Percentiles rank a stretch among this genome's conserved stretches.
These are phyloP conservation scores for Anoplophora glabripennis DNA, from an alignment of 1,140 invertebrate genomes.

Conservation along the genomic window DNA sequence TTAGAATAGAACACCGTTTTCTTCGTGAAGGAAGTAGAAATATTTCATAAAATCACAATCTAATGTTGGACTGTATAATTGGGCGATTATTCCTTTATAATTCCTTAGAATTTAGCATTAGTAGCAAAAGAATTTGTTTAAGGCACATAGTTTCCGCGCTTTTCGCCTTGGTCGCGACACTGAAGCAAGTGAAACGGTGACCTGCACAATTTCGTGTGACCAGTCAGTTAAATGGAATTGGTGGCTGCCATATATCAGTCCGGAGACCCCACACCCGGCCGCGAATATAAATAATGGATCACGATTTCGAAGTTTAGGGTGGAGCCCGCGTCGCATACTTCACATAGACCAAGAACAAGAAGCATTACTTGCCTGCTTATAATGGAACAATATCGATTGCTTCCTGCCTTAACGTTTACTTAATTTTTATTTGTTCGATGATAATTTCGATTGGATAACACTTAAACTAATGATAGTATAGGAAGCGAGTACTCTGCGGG, in stretches of 20 bases:
- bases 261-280: constrained; percentile 38
- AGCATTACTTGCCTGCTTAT: constrained; percentile 13
- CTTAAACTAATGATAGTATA: too few species aligned
- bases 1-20: too few species aligned
- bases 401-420: neutral
- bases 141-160: neutral
- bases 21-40: too few species aligned
- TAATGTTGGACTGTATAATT: too few species aligned
- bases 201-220: constrained; percentile 34
- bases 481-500: too few species aligned
- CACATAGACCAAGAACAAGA: neutral
- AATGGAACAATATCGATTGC: constrained; percentile 4
- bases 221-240: constrained; percentile 45
- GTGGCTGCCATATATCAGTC: constrained; percentile 41
- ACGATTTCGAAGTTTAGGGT: constrained; percentile 10
- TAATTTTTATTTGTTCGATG: too few species aligned
- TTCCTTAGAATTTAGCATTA: too few species aligned
- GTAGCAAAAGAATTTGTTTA: constrained; percentile 6
- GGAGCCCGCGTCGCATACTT: neutral
- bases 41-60: too few species aligned
- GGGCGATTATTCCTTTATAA: too few species aligned
- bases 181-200: constrained; percentile 23
- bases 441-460: too few species aligned
- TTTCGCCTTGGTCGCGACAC: neutral
- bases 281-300: constrained; percentile 39